Evolutionary conservation across 2,113 vertebrate genomes (phyloP), one percentile per base, ranked within the genome.

Genomic region (Pelobates fuscus): DNA sequence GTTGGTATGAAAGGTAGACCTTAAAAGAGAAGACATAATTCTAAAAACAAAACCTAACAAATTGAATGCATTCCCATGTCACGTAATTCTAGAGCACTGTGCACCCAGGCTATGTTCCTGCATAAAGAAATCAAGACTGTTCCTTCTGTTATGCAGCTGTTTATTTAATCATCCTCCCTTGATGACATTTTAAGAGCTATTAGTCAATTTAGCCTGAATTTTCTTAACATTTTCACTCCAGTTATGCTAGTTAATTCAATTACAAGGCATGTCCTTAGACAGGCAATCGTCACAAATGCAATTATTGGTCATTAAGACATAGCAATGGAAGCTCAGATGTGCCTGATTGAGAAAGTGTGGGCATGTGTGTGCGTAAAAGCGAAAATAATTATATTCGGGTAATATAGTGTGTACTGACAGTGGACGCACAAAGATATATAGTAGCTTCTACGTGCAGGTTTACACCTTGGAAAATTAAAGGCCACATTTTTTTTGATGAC

Each of bases 241-340:
- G 55, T 80, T 82, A 67, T 81, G 23, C 44, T 30, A 58, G 30
- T 25, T 81, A 78, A 78, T 79, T 73, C 43, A 80, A 77, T 80
- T 78, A 62, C 71, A 77, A 67, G 71, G 54, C 54, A 23, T 78
- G 78, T 81, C 79, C 46, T 77, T 75, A 74, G 73, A 61, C 77
- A 80, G 67, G 23, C 63, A 80, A 67, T 37, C 77, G 61, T 80
- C 30, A 17, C 72, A 78, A 82, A 80, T 73, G 55, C 20, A 0
- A 64, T 81, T 81, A 80, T 70, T 61, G 73, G 59, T 70, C 78
- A 77, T 70, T 82, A 78, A 80, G 78, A 65, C 65, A 44, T 77
- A 78, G 78, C 29, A 74, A 24, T 44, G 54, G 5, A 8, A 58
- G 49, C 52, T 75, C 14, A 57, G 62, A 46, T 64, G 52, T 43